A percentile compares a stretch with the other conserved stretches of the same genome.
Conservation (phyloP, 2,113 vertebrate species). For the Trochalopteron elliotii region DNA sequence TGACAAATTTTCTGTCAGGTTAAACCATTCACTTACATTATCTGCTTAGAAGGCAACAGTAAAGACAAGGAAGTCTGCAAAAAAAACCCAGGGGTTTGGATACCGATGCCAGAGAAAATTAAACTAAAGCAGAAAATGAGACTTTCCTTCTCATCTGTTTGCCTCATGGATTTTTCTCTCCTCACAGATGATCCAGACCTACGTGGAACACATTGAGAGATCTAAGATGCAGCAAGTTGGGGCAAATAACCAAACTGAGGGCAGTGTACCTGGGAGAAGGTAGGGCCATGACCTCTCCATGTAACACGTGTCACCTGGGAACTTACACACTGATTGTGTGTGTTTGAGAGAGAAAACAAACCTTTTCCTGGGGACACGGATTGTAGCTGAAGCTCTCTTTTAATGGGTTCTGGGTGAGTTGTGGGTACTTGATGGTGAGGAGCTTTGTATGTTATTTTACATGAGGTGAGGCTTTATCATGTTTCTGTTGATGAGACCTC, state of each 20-base stretch:
- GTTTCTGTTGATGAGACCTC: background rate
- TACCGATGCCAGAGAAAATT: background rate
- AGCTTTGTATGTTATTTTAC: background rate
- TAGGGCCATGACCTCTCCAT: slow-evolving; percentile 63
- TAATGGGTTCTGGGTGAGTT: background rate
- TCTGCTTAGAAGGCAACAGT: background rate
- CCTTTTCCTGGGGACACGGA: background rate
- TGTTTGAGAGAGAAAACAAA: background rate
- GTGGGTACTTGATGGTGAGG: background rate
- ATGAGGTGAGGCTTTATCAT: background rate
- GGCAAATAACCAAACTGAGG: slow-evolving; percentile 87
- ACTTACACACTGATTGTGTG: rapidly evolving
- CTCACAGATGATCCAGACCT: slow-evolving; percentile 97
- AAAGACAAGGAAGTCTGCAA: background rate
- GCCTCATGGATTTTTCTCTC: background rate
- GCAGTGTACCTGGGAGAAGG: slow-evolving; percentile 86
- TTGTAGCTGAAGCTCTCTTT: background rate
- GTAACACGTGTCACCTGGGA: background rate
- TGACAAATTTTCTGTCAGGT: background rate
- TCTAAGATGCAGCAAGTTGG: slow-evolving; percentile 92
- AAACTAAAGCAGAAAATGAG: background rate
- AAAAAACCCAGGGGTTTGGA: background rate
- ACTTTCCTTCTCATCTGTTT: background rate
- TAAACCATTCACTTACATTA: background rate
- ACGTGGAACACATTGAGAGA: slow-evolving; percentile 95